phyloP scores from a whole-genome alignment of 1,140 invertebrate species.

The Trachymyrmex cornetzi region DNA sequence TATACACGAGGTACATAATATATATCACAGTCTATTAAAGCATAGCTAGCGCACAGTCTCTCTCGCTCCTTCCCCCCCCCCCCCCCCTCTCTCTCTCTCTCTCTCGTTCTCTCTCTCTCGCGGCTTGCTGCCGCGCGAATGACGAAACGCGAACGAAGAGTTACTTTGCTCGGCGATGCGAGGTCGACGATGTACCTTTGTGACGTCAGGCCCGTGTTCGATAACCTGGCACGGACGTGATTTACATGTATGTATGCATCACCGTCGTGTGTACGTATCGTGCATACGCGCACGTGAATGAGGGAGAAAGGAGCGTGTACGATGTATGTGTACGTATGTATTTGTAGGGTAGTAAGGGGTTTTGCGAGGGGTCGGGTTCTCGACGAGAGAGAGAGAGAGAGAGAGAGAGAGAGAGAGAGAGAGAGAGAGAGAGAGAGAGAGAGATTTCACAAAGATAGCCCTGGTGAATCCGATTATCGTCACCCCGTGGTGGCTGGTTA shows the following conservation, averaged over 20 bases:
- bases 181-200: slow-evolving; percentile 82
- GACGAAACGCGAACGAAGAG: slow-evolving; percentile 76
- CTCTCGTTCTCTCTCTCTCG: slow-evolving; percentile 46
- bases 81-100: slow-evolving; percentile 32
- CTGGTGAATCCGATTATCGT: slow-evolving; percentile 66
- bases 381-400: slow-evolving; percentile 53
- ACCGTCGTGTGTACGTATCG: slow-evolving; percentile 25
- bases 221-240: slow-evolving; percentile 79
- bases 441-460: slow-evolving; percentile 69
- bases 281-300: slow-evolving; percentile 58
- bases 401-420: slow-evolving; percentile 67
- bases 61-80: slow-evolving; percentile 6
- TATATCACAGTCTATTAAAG: slow-evolving; percentile 55
- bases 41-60: slow-evolving; percentile 24
- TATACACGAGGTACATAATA: slow-evolving; percentile 23
- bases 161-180: slow-evolving; percentile 84
- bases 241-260: slow-evolving; percentile 61
- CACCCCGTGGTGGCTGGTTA: slow-evolving; percentile 24
- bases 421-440: slow-evolving; percentile 65
- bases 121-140: slow-evolving; percentile 72
- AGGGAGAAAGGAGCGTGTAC: slow-evolving; percentile 49
- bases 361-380: slow-evolving; percentile 4
- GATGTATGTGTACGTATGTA: not conserved
- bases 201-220: slow-evolving; percentile 85
- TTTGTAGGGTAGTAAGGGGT: slow-evolving; percentile 15